Evolutionary conservation across 2,797 vertebrate species (phyloP).

Genomic region (Capromys pilorides): DNA sequence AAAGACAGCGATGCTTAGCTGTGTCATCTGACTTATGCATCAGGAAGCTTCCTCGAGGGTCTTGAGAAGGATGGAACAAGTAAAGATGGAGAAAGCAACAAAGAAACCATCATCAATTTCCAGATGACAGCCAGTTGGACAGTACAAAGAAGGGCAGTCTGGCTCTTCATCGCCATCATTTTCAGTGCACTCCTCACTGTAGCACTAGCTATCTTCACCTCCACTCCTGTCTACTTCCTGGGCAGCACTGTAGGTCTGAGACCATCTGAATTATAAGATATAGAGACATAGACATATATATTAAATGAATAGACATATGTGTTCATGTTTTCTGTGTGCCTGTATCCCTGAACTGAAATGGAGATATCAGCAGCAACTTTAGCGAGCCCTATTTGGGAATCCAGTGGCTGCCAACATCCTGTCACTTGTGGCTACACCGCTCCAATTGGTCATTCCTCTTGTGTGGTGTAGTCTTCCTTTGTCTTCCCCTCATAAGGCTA

Average conservation of each 20-base stretch:
- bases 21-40: neutral
- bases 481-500: neutral
- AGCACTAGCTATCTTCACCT: neutral
- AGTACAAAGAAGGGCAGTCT: no score
- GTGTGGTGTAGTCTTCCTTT: neutral
- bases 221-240: neutral
- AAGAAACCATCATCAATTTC: no score
- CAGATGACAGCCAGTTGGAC: accelerated
- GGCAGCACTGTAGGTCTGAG: neutral
- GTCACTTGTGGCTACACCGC: neutral
- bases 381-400: neutral
- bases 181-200: neutral
- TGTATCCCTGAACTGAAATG: neutral
- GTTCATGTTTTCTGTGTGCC: neutral
- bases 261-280: neutral
- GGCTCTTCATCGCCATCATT: neutral
- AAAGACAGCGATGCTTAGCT: neutral
- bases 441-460: neutral
- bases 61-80: neutral
- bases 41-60: neutral
- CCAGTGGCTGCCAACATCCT: neutral
- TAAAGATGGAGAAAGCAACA: neutral
- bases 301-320: neutral
- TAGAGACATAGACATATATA: neutral
- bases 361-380: neutral